A percentile compares a stretch with the other conserved stretches of the same genome.
phyloP scores from a whole-genome alignment of 2,797 vertebrate genomes.

The Gymnopithys bicolor region DNA sequence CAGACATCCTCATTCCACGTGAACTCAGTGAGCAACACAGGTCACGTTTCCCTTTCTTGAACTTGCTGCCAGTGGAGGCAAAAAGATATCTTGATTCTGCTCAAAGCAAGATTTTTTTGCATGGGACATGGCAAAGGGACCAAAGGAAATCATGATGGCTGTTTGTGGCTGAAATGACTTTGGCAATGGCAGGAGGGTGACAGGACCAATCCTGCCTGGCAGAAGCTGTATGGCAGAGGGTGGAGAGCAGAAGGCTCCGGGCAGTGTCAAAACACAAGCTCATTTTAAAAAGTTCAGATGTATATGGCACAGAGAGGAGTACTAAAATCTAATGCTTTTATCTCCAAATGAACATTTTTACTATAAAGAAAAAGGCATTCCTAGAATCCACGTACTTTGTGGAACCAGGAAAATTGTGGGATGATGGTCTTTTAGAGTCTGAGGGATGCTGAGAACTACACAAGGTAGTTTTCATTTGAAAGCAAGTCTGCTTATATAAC shows the following conservation, averaged over 20 bases:
- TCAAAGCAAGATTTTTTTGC: neutral
- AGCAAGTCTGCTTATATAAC: neutral
- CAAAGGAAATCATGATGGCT: neutral
- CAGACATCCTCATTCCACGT: neutral
- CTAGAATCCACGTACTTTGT: neutral
- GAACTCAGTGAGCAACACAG: neutral
- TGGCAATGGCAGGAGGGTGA: neutral
- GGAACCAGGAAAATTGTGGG: neutral
- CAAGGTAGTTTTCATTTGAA: neutral
- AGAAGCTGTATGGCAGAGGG: neutral
- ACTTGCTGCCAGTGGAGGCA: neutral
- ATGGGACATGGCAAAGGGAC: neutral
- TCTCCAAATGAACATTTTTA: neutral
- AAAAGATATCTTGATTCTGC: neutral
- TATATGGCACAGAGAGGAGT: neutral
- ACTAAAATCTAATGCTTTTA: neutral
- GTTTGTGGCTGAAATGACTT: neutral
- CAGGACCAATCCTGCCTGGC: neutral
- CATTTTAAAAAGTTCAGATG: neutral
- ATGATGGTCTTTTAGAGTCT: neutral
- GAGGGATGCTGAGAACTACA: neutral
- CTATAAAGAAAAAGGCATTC: neutral
- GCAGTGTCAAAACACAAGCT: neutral
- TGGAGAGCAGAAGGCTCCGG: neutral
- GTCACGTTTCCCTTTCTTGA: neutral